Base-by-base conservation (phyloP, 2,888 invertebrate species). In the Phoenoteleia sp. region DNA sequence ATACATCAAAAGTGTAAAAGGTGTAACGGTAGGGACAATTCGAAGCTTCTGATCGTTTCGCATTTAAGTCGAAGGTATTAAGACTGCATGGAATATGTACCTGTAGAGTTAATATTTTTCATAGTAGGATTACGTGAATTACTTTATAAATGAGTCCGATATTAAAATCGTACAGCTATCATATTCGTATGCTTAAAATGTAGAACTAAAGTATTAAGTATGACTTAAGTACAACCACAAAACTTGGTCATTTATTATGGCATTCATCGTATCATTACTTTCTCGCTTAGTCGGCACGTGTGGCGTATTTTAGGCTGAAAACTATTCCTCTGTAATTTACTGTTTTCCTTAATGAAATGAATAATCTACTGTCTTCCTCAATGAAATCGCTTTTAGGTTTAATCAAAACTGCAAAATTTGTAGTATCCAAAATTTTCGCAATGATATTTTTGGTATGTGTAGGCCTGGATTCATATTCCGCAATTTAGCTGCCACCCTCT, bases 211-310 rank as follows among this genome's bases (percentile, higher is more conserved):
- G 84, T 90, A 91, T 91, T 91, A 92, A 91, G 89, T 93, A 93
- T 93, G 93, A 93, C 93, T 93, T 93, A 93, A 93, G 92, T 93
- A 93, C 92, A 93, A 93, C 93, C 93, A 93, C 91, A 92, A 92
- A 92, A 91, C 90, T 93, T 93, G 92, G 93, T 93, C 93, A 93
- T 93, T 92, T 80, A 92, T 93, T 93, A 93, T 93, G 93, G 93
- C 93, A 93, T 93, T 93, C 91, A 90, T 92, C 90, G 92, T 90
- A 90, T 92, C 88, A 88, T 85, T 87, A 89, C 71, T 23, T 81
- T 58, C 69, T 66, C 54, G 66, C 56, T 64, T 52, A 39, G 45
- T 80, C 58, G 42, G 69, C 62, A 27, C 69, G 36, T 60, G 81
- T 85, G 81, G 81, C 77, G 56, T 29, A 45, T 64, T 64, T 64